phyloP scores from a whole-genome alignment of 2,113 vertebrate genomes.

The Phoenicopterus ruber region DNA sequence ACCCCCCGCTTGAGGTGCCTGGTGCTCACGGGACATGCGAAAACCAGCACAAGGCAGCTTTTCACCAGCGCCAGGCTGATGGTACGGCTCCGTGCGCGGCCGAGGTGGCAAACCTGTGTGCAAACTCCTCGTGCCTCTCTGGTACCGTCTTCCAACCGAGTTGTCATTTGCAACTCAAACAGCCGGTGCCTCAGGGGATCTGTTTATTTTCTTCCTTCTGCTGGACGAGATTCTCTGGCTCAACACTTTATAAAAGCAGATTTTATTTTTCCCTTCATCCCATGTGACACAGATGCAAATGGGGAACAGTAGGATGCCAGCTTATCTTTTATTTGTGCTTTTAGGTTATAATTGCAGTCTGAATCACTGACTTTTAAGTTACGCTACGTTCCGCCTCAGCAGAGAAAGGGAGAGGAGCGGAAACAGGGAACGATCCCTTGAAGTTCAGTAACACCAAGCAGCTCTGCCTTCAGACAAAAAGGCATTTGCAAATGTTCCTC shows the following conservation, averaged over 20 bases:
- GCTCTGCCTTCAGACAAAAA: conserved; percentile 58
- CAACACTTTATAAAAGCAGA: conserved; percentile 3
- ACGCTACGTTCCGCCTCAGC: conserved; percentile 41
- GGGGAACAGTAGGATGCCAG: conserved; percentile 44
- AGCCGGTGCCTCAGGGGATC: not conserved
- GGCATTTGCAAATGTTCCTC: conserved; percentile 43
- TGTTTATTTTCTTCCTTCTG: conserved; percentile 9
- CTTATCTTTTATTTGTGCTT: conserved; percentile 44
- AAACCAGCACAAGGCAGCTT: rapidly evolving
- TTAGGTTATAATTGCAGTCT: conserved; percentile 57
- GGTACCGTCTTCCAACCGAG: not conserved
- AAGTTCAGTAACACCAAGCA: conserved; percentile 44
- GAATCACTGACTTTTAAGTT: conserved; percentile 52
- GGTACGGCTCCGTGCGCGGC: rapidly evolving
- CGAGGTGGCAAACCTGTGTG: not conserved
- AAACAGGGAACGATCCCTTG: conserved; percentile 25
- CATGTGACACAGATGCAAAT: conserved; percentile 5
- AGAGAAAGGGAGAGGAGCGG: conserved; percentile 45
- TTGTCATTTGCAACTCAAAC: not conserved
- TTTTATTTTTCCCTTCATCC: conserved; percentile 30
- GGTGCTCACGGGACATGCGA: rapidly evolving
- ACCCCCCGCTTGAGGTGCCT: rapidly evolving
- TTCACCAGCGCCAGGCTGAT: not conserved
- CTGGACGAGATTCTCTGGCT: not conserved
- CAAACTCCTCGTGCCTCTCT: not conserved